These are phyloP conservation scores for Crotalus helleri DNA, from an alignment of 2,113 vertebrate genomes.

Conservation along the genomic window DNA sequence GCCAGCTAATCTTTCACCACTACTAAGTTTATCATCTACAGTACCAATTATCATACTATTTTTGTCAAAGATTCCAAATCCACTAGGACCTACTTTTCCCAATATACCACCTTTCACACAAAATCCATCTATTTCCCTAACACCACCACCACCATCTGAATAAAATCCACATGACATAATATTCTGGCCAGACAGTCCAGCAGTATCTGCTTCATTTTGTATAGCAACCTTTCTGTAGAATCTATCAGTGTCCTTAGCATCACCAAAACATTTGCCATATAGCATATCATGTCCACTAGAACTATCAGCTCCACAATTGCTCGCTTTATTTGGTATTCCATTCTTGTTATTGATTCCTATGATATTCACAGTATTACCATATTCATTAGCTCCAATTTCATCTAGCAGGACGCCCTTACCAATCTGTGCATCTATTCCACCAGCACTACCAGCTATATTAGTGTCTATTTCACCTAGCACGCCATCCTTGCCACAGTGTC, in stretches of 20 bases:
- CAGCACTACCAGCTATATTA: not conserved
- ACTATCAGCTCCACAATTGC: not conserved
- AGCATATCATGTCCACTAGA: not conserved
- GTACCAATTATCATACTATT: not conserved
- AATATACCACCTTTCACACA: not conserved
- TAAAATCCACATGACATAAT: not conserved
- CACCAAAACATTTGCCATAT: not conserved
- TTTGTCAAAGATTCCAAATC: not conserved
- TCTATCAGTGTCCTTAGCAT: accelerated
- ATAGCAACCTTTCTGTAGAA: not conserved
- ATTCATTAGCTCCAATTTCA: not conserved
- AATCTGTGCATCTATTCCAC: not conserved
- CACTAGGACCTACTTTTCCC: not conserved
- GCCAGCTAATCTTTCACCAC: not conserved
- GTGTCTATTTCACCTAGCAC: not conserved
- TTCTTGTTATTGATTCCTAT: not conserved
- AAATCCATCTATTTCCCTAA: not conserved
- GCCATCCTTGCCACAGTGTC: not conserved
- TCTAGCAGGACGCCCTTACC: not conserved
- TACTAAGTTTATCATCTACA: not conserved
- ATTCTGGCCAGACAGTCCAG: not conserved
- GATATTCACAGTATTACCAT: not conserved
- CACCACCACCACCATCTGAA: not conserved
- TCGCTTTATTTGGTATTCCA: not conserved
- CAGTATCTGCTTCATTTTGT: not conserved